These are phyloP conservation scores for Gibbula magus DNA, from an alignment of 2,888 invertebrate species.

Conservation along the genomic window DNA sequence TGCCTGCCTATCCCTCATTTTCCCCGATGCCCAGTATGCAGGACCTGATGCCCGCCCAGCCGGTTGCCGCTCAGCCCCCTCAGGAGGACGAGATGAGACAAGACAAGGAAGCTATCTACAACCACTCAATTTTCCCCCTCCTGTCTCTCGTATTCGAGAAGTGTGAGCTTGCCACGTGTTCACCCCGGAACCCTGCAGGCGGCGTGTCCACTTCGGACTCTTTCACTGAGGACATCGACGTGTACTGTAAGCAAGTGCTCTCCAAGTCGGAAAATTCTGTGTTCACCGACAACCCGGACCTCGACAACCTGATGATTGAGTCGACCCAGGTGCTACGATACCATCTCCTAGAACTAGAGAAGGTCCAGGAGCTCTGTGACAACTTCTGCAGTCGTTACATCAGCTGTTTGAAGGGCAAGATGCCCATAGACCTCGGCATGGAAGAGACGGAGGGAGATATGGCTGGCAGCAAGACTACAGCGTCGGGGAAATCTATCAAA, in stretches of 20 bases:
- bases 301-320: slow-evolving; percentile 47
- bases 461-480: slow-evolving; percentile 25
- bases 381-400: slow-evolving; percentile 51
- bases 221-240: slow-evolving; percentile 43
- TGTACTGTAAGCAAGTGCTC: slow-evolving; percentile 43
- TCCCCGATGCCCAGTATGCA: slow-evolving; percentile 26
- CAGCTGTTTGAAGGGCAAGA: slow-evolving; percentile 50
- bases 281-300: slow-evolving; percentile 47
- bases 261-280: slow-evolving; percentile 41
- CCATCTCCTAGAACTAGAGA: slow-evolving; percentile 49
- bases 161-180: slow-evolving; percentile 48
- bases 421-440: slow-evolving; percentile 49
- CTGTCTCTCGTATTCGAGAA: slow-evolving; percentile 47
- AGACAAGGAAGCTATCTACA: slow-evolving; percentile 44
- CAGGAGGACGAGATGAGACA: slow-evolving; percentile 33
- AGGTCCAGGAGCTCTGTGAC: slow-evolving; percentile 53
- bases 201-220: slow-evolving; percentile 46
- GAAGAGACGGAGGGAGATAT: slow-evolving; percentile 43
- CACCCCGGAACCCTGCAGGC: slow-evolving; percentile 43
- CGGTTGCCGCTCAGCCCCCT: slow-evolving; percentile 43
- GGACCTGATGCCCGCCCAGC: slow-evolving; percentile 19
- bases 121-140: slow-evolving; percentile 45
- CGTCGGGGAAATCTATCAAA: not conserved
- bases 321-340: slow-evolving; percentile 48
- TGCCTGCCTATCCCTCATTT: slow-evolving; percentile 29